Evolutionary conservation across 1,140 invertebrate species (phyloP).

Genomic region (Euwallacea similis): DNA sequence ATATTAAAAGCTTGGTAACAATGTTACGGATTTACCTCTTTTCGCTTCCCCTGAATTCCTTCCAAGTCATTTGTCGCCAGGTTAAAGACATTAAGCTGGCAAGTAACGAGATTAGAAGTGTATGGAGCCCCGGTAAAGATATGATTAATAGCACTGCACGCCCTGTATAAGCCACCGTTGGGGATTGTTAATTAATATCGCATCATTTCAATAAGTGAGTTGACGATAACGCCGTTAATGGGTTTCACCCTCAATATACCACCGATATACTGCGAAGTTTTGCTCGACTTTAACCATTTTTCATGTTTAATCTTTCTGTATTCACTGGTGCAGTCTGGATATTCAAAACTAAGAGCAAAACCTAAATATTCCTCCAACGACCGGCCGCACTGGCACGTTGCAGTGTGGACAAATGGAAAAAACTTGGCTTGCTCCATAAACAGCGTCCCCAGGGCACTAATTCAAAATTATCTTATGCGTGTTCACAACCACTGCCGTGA

Average conservation of each 20-base stretch:
- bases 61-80: conserved; percentile 33
- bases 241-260: neutral
- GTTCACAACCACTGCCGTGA: conserved; percentile 35
- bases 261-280: too few species aligned
- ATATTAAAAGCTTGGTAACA: too few species aligned
- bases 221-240: conserved; percentile 26
- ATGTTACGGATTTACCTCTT: too few species aligned
- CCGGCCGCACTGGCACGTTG: conserved; percentile 15
- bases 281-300: neutral
- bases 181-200: conserved; percentile 29
- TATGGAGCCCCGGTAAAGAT: conserved; percentile 7
- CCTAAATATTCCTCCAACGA: neutral
- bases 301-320: neutral
- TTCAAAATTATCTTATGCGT: conserved; percentile 41
- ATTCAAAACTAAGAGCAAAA: conserved; percentile 3
- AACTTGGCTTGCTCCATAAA: conserved; percentile 23
- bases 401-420: conserved; percentile 27
- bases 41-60: neutral
- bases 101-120: conserved; percentile 23
- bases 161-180: conserved; percentile 11
- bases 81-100: conserved; percentile 30
- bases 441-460: conserved; percentile 32
- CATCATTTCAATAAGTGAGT: conserved; percentile 23
- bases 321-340: too few species aligned
- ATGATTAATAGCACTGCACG: conserved; percentile 30